These are phyloP conservation scores for Sarcophaga caerulescens DNA, from an alignment of 2,888 invertebrate species.

Conservation along the genomic window DNA sequence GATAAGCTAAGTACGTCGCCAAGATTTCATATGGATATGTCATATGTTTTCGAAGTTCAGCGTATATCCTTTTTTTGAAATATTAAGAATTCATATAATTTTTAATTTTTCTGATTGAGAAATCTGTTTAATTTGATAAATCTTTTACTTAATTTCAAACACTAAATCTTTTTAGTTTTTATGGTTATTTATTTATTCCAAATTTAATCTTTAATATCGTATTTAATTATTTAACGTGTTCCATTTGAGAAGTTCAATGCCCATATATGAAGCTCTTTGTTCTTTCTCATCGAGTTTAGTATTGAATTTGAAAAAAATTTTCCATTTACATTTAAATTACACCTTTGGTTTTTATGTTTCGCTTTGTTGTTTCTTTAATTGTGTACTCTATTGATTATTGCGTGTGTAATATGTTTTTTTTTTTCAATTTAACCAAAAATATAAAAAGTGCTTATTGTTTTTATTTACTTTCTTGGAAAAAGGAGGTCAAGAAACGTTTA, in stretches of 20 bases:
- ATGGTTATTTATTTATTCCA: neutral
- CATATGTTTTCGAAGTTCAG: too few species aligned
- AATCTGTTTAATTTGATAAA: too few species aligned
- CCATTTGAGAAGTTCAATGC: neutral
- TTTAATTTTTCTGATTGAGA: neutral
- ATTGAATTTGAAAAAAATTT: slow-evolving; percentile 1
- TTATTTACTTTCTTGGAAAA: neutral
- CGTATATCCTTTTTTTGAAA: too few species aligned
- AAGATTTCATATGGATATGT: too few species aligned
- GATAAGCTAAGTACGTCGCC: too few species aligned
- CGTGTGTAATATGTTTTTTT: neutral
- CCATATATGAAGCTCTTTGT: neutral
- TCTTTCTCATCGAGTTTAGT: neutral
- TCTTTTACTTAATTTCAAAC: too few species aligned
- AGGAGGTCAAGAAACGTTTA: slow-evolving; percentile 9
- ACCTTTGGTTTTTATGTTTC: neutral
- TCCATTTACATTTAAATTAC: slow-evolving; percentile 25
- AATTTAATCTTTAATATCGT: neutral
- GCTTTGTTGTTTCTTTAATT: neutral
- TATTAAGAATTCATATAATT: neutral
- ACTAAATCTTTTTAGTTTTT: neutral
- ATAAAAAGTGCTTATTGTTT: slow-evolving; percentile 2
- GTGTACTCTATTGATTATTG: slow-evolving; percentile 44
- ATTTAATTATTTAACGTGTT: neutral
- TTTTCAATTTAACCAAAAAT: neutral